Evolutionary conservation across 1,140 invertebrate species (phyloP), one percentile per base, ranked within the genome.

Genomic region (Semibalanus balanoides): DNA sequence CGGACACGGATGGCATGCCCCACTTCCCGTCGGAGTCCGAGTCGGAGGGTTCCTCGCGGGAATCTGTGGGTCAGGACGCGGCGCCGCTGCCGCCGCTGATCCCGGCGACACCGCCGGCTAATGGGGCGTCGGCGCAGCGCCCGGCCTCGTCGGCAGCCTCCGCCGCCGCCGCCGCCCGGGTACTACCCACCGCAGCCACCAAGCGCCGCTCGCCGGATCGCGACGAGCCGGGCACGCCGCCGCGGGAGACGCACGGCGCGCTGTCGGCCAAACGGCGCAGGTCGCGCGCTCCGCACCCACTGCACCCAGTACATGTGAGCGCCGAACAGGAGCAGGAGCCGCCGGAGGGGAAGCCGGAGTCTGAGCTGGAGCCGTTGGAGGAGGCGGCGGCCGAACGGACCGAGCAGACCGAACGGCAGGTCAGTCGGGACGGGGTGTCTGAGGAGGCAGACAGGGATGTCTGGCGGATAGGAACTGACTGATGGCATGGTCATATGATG

Each of bases 1-100:
- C 82, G 25, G 82, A 83, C 76, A 74, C 29, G 5, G 28, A 30
- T n/a, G 70, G 28, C 70, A 40, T 7, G 35, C 35, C 35, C 5
- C 5, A 40, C 5, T 40, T 17, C 5, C 5, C 35, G 35, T 5
- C 35, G 35, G 5, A 5, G 35, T 17, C 35, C 35, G 35, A 40
- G 17, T 22, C 5, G 5, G 25, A 72, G 19, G 29, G 70, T n/a
- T 3, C 3, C 70, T 1, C 3, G 19, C 70, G 29, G 19, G 25
- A 70, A 7, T 27, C 69, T 7, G 25, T 27, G 25, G 5, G 70
- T 9, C n/a, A 5, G 70, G 51, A 64, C 51, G 51, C 22, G 14
- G 11, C 51, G 51, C 51, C 11, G 51, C 9, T 25, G 11, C 51
- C 51, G 14, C 51, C 51, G 51, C 51, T 64, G 14, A 64, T 64